Conservation (phyloP, 1,140 invertebrate genomes). For the Halyomorpha halys region DNA sequence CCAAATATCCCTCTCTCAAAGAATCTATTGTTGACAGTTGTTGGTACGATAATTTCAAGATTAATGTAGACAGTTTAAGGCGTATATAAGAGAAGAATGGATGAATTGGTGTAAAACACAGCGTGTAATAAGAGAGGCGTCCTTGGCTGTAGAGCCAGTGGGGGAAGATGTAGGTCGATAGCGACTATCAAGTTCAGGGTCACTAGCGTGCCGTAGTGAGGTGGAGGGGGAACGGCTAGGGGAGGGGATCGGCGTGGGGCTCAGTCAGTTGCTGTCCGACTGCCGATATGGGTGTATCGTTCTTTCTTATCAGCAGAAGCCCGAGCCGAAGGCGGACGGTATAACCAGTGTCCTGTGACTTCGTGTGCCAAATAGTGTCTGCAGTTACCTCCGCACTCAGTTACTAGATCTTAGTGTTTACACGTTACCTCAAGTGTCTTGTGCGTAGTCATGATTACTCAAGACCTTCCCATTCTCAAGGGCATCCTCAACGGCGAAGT, state of each 20-base stretch:
- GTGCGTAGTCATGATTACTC: slow-evolving; percentile 47
- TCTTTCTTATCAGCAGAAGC: not conserved
- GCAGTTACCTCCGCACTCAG: not conserved
- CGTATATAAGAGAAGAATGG: slow-evolving; percentile 1
- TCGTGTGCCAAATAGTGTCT: not conserved
- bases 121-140: not conserved
- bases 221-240: slow-evolving; percentile 15
- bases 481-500: slow-evolving; percentile 77
- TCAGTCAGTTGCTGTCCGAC: slow-evolving; percentile 22
- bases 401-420: slow-evolving; percentile 14
- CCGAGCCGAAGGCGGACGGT: not conserved
- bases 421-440: slow-evolving; percentile 16
- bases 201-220: slow-evolving; percentile 23
- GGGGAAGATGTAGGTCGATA: slow-evolving; percentile 30
- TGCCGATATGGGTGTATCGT: slow-evolving; percentile 4
- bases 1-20: too few species aligned
- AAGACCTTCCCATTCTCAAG: slow-evolving; percentile 77
- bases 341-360: not conserved
- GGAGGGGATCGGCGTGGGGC: slow-evolving; percentile 12
- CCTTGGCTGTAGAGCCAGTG: slow-evolving; percentile 3
- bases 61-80: too few species aligned
- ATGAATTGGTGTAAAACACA: slow-evolving; percentile 5
- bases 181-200: slow-evolving; percentile 30
- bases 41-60: too few species aligned
- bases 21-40: too few species aligned